A percentile compares a stretch with the other conserved stretches of the same genome.
These are phyloP conservation scores for Ariolimax columbianus DNA, from an alignment of 2,888 invertebrate genomes.

Conservation along the genomic window DNA sequence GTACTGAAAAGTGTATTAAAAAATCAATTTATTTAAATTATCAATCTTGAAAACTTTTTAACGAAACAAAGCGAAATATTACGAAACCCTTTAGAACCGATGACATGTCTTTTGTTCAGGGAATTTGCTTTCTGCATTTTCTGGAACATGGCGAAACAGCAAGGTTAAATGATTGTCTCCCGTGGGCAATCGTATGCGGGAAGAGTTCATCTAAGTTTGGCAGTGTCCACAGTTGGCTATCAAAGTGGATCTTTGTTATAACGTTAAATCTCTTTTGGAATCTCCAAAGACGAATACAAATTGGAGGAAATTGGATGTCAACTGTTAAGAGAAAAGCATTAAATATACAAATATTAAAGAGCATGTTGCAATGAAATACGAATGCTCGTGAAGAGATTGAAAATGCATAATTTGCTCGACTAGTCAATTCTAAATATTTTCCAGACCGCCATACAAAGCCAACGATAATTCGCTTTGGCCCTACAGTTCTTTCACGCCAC, in stretches of 20 bases:
- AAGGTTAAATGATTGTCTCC: not conserved
- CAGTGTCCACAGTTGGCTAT: slow-evolving; percentile 24
- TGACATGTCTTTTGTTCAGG: slow-evolving; percentile 26
- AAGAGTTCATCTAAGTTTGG: slow-evolving; percentile 18
- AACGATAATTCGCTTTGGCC: no score
- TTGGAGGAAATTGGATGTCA: slow-evolving; percentile 21
- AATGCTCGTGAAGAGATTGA: no score
- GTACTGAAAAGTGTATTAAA: not conserved
- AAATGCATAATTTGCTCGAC: no score
- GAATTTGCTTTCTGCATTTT: not conserved
- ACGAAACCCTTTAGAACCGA: not conserved
- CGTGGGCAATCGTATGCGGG: slow-evolving; percentile 10
- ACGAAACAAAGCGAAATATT: not conserved
- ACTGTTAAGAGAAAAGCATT: not conserved
- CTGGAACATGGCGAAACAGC: not conserved
- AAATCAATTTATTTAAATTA: not conserved
- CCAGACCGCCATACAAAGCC: no score
- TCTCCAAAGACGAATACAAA: not conserved
- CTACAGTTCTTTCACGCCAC: no score
- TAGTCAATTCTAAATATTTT: no score
- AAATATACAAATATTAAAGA: not conserved
- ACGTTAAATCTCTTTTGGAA: slow-evolving; percentile 26
- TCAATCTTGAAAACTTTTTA: not conserved
- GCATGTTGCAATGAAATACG: not conserved
- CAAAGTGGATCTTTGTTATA: slow-evolving; percentile 24